Percentiles rank a stretch among this genome's conserved stretches.
These are phyloP conservation scores for Lepetodrilus schrolli DNA, from an alignment of 2,888 invertebrate species.

Conservation along the genomic window DNA sequence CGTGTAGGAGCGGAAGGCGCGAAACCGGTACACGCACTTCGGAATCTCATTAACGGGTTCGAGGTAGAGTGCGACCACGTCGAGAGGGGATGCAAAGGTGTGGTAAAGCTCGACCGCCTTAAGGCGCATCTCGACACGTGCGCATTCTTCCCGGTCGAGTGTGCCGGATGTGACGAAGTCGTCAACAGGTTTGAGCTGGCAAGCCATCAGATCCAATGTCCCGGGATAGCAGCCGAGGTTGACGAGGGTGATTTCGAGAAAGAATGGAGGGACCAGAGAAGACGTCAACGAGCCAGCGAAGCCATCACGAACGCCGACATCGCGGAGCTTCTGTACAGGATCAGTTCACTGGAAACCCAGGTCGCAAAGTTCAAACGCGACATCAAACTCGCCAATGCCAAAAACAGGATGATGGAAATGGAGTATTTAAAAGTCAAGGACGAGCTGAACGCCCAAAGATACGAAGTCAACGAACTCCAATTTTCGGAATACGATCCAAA, in stretches of 20 bases:
- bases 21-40: conserved; percentile 66
- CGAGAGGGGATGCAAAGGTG: conserved; percentile 61
- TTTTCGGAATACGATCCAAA: conserved; percentile 62
- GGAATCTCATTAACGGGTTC: conserved; percentile 68
- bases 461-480: conserved; percentile 54
- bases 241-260: conserved; percentile 29
- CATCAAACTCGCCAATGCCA: conserved; percentile 63
- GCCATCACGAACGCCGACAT: conserved; percentile 48
- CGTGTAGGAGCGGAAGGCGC: conserved; percentile 42
- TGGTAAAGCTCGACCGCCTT: conserved; percentile 60
- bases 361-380: conserved; percentile 63
- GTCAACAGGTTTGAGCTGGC: conserved; percentile 62
- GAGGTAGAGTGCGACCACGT: conserved; percentile 62
- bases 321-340: conserved; percentile 59
- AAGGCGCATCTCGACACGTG: conserved; percentile 59
- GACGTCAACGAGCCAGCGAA: conserved; percentile 38
- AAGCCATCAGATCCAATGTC: conserved; percentile 66
- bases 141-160: conserved; percentile 60
- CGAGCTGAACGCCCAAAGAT: conserved; percentile 58
- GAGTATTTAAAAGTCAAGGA: conserved; percentile 61
- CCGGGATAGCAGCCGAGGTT: conserved; percentile 77
- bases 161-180: conserved; percentile 63
- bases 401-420: conserved; percentile 61
- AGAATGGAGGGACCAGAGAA: not conserved
- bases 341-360: conserved; percentile 65